Percentiles rank a stretch among this genome's conserved stretches.
Evolutionary conservation across 2,888 invertebrate genomes (phyloP).

Genomic region (Tipula lateralis): DNA sequence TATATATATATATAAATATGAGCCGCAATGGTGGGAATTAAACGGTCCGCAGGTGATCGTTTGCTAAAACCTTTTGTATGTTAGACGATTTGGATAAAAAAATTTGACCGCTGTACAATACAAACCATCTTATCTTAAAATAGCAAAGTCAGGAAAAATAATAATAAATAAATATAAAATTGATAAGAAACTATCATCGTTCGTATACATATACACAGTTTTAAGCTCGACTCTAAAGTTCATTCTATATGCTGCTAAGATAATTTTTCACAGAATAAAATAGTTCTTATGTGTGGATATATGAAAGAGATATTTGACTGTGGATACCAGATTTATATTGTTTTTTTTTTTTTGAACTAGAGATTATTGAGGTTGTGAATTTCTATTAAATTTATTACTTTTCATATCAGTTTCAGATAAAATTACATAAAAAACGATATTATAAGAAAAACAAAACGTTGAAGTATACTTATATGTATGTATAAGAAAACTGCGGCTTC

Average conservation of each 20-base stretch:
- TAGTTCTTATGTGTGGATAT: neutral
- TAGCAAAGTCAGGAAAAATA: neutral
- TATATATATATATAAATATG: neutral
- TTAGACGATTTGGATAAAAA: neutral
- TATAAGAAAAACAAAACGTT: neutral
- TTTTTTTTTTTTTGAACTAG: neutral
- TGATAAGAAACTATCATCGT: neutral
- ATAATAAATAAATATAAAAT: neutral
- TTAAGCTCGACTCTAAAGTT: neutral
- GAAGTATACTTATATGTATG: no score
- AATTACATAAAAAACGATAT: constrained; percentile 24
- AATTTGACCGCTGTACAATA: neutral
- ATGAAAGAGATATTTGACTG: neutral
- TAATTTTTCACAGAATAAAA: neutral
- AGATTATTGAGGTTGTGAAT: constrained; percentile 19
- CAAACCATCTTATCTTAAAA: neutral
- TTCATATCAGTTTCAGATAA: constrained; percentile 24
- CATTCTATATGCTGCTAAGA: neutral
- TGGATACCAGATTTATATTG: constrained; percentile 11
- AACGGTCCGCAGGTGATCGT: neutral
- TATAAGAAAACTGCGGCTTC: neutral
- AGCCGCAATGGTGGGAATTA: neutral
- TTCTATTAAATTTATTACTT: constrained; percentile 24
- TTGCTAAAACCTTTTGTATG: neutral
- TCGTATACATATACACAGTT: neutral